A percentile compares a stretch with the other conserved stretches of the same genome.
phyloP scores from a whole-genome alignment of 2,888 invertebrate genomes.

The Acleris laterana region DNA sequence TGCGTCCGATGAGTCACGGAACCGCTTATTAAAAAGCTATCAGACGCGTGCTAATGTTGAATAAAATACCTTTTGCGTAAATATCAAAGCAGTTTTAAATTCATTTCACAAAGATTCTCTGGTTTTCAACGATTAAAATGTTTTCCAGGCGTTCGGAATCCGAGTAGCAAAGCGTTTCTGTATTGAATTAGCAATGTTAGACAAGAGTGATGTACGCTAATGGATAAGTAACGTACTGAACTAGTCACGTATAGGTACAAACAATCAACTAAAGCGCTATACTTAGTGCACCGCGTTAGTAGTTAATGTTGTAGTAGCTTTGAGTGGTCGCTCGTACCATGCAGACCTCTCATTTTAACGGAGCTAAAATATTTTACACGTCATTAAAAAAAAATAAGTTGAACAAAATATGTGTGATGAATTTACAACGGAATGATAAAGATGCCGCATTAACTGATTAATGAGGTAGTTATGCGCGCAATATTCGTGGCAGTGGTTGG shows the following conservation, averaged over 20 bases:
- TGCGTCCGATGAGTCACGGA: constrained; percentile 53
- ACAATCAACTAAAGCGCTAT: constrained; percentile 57
- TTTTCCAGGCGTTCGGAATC: constrained; percentile 19
- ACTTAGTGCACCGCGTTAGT: constrained; percentile 48
- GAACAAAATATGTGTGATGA: constrained; percentile 16
- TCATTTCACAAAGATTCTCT: neutral
- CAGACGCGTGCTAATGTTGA: constrained; percentile 46
- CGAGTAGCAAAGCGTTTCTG: constrained; percentile 50
- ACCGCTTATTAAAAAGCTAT: constrained; percentile 61
- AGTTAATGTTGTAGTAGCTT: constrained; percentile 22
- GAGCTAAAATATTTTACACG: constrained; percentile 7
- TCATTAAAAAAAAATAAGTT: constrained; percentile 16
- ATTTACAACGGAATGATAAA: constrained; percentile 27
- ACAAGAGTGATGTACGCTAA: constrained; percentile 56
- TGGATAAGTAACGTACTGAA: constrained; percentile 66
- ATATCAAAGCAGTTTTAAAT: constrained; percentile 23
- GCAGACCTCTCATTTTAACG: neutral
- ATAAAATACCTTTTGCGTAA: constrained; percentile 36
- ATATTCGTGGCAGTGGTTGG: constrained; percentile 40
- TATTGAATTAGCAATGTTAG: constrained; percentile 41
- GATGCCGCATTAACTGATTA: constrained; percentile 40
- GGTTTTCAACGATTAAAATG: constrained; percentile 14
- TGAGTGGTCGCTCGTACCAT: constrained; percentile 17
- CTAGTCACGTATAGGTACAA: constrained; percentile 63
- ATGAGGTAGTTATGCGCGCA: constrained; percentile 42